A percentile compares a stretch with the other conserved stretches of the same genome.
Evolutionary conservation across 2,888 invertebrate genomes (phyloP).

Genomic region (Drosophila nr. perissopoda): DNA sequence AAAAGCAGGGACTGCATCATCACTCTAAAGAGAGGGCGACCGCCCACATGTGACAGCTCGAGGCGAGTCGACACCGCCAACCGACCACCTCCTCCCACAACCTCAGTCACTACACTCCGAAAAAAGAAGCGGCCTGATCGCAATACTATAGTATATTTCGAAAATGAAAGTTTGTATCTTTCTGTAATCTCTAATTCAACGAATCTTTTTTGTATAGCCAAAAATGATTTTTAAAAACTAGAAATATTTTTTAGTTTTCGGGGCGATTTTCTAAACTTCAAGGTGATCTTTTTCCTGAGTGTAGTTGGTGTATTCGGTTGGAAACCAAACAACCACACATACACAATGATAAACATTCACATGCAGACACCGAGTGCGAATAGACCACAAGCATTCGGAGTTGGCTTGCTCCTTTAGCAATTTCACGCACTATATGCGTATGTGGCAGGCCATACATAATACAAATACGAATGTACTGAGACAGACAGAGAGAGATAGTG

Average conservation of each 20-base stretch:
- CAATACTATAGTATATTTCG: background rate
- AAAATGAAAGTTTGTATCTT: background rate
- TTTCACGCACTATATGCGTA: constrained; percentile 61
- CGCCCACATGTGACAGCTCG: constrained; percentile 45
- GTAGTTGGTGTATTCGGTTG: constrained; percentile 1
- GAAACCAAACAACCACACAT: constrained; percentile 19
- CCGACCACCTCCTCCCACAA: background rate
- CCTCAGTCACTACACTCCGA: background rate
- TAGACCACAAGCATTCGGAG: constrained; percentile 18
- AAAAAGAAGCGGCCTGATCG: background rate
- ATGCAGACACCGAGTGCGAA: constrained; percentile 15
- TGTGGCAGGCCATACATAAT: constrained; percentile 50
- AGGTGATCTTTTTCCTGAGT: background rate
- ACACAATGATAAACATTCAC: constrained; percentile 47
- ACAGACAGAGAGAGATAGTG: constrained; percentile 4
- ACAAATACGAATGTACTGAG: constrained; percentile 53
- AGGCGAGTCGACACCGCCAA: constrained; percentile 20
- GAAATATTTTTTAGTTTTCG: background rate
- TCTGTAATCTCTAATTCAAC: background rate
- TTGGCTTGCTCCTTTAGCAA: constrained; percentile 43
- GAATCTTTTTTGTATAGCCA: too few species aligned
- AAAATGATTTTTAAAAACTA: too few species aligned
- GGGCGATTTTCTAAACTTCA: background rate
- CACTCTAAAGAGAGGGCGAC: constrained; percentile 16
- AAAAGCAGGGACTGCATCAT: constrained; percentile 6